Percentiles rank a stretch among this genome's conserved stretches.
These are phyloP conservation scores for Semibalanus balanoides DNA, from an alignment of 1,140 invertebrate species.

Conservation along the genomic window DNA sequence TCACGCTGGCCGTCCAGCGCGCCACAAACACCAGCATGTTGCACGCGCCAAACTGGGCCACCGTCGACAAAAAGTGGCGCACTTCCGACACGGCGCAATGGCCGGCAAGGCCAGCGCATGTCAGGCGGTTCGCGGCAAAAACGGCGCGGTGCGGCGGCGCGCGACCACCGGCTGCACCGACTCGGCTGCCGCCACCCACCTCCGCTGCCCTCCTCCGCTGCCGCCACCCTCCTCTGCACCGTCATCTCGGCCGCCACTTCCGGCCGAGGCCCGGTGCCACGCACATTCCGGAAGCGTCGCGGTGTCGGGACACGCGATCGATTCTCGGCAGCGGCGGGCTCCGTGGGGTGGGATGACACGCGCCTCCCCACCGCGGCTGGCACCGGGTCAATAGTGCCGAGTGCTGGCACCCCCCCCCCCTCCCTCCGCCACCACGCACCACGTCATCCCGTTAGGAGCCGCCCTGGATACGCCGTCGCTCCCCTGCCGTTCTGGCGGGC, in stretches of 20 bases:
- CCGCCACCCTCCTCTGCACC: too few relatives aligned
- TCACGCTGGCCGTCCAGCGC: background rate
- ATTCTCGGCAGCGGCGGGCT: too few relatives aligned
- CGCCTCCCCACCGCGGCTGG: background rate
- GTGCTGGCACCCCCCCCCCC: too few relatives aligned
- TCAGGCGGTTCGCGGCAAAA: background rate
- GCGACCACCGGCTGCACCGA: background rate
- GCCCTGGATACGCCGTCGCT: too few relatives aligned
- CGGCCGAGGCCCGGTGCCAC: background rate
- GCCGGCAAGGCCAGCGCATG: background rate
- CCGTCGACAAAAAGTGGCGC: background rate
- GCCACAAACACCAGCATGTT: background rate
- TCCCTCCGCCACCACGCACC: too few relatives aligned
- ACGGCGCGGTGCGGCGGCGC: background rate
- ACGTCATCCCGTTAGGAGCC: too few relatives aligned
- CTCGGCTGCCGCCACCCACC: too few relatives aligned
- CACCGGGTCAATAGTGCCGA: background rate
- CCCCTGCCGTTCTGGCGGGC: too few relatives aligned
- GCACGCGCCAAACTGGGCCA: constrained; percentile 1
- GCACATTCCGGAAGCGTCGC: background rate
- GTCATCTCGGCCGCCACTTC: background rate
- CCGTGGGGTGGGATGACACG: background rate
- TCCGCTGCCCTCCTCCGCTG: too few relatives aligned
- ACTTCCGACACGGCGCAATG: background rate
- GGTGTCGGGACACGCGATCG: background rate